Base-by-base conservation (phyloP, 2,113 vertebrate species). In the Podilymbus podiceps region DNA sequence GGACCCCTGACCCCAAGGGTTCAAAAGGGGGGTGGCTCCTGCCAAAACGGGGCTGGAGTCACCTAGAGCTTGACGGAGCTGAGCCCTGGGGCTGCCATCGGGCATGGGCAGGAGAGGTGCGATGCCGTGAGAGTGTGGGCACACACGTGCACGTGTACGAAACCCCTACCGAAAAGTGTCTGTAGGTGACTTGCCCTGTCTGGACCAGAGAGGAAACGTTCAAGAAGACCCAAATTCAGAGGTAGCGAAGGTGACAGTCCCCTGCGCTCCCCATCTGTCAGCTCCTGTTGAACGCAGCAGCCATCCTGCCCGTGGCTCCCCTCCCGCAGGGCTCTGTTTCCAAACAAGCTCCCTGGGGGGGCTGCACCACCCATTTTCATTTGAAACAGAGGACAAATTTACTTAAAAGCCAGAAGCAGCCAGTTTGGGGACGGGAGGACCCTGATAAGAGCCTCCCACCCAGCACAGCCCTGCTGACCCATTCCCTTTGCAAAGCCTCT, bases 41-140 rank as follows among this genome's bases (percentile, higher is more conserved):
- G 40, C 30, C 16, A 60, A 68, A 83, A 66, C 0, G 2, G 63
- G 20, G 44, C n/a, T 68, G 78, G 52, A 82, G 38, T 58, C 28
- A 53, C 10, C 24, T 9, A n/a, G 35, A 90, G 30, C 12, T 33
- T 33, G 56, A 15, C 0, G 1, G 67, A 90, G 25, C 27, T 14
- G 53, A 64, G 76, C 35, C 44, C 14, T 24, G 23, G 44, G 49
- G 33, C 67, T 31, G 53, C 53, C 3, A 1, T 25, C 53, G 58
- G 84, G 16, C 42, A 16, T 18, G n/a, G 60, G 62, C 60, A 44
- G 77, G 38, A 49, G 35, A 53, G 14, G 30, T 0, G 0, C 0
- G 0, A 31, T 25, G 38, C 42, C 15, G 8, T 1, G 0, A 55
- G 53, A 55, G 68, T 1, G 0, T 1, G 10, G 42, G 35, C 44